Conservation (phyloP, 2,888 invertebrate genomes). For the Gymnoscelis rufifasciata region DNA sequence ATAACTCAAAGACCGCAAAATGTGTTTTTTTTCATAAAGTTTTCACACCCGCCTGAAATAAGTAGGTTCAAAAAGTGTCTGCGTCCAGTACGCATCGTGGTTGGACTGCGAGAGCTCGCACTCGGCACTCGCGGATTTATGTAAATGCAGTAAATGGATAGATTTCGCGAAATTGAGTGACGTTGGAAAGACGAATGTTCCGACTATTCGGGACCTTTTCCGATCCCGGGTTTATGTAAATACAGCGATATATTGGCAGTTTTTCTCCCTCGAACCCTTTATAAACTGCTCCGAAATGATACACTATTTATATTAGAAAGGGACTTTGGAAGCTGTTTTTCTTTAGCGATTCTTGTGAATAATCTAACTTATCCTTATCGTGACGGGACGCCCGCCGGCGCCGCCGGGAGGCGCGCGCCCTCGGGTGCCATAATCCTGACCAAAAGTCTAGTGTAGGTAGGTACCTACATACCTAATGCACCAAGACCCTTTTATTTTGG, state of each 20-base stretch:
- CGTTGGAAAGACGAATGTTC: conserved; percentile 45
- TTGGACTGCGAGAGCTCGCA: neutral
- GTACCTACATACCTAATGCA: no score
- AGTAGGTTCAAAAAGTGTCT: no score
- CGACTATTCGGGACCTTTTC: conserved; percentile 42
- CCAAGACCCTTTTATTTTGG: no score
- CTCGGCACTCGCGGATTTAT: conserved; percentile 24
- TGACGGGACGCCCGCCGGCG: no score
- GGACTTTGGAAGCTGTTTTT: conserved; percentile 23
- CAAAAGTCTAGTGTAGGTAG: no score
- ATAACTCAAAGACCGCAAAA: no score
- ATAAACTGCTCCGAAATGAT: conserved; percentile 35
- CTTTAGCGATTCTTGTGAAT: conserved; percentile 16
- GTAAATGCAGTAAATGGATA: conserved; percentile 34
- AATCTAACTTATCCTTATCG: no score
- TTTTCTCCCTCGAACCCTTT: conserved; percentile 33
- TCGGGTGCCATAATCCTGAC: no score
- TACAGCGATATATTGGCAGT: conserved; percentile 37
- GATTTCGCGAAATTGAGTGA: conserved; percentile 47
- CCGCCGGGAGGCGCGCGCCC: no score
- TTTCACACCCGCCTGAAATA: no score
- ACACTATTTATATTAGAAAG: conserved; percentile 28
- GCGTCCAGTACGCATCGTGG: neutral
- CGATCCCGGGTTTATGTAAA: conserved; percentile 43
- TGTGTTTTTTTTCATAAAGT: no score